These are phyloP conservation scores for Turritopsis dohrnii DNA, from an alignment of 30 jellyfish, hydroid and myxozoan species.

Conservation along the genomic window DNA sequence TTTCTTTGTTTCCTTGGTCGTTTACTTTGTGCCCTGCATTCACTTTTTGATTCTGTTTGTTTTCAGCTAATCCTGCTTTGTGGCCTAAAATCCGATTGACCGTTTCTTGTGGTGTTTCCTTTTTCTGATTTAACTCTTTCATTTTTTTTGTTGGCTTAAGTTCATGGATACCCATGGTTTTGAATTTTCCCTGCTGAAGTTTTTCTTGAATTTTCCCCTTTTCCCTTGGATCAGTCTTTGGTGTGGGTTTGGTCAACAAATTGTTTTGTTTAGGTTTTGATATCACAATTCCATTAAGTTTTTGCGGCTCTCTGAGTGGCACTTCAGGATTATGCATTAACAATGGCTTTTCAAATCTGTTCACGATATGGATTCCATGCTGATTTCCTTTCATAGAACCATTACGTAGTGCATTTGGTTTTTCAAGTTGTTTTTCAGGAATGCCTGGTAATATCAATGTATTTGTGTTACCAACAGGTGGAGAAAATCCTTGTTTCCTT, in stretches of 20 bases:
- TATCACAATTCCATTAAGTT: neutral
- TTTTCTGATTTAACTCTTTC: neutral
- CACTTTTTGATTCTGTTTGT: neutral
- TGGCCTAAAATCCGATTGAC: conserved; percentile 23
- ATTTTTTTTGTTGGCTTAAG: neutral
- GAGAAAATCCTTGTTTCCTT: neutral
- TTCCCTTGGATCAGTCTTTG: conserved; percentile 5
- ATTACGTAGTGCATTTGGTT: neutral
- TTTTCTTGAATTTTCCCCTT: neutral
- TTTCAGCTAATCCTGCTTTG: neutral
- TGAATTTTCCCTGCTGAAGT: neutral
- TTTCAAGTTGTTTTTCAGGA: neutral
- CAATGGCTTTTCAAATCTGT: neutral
- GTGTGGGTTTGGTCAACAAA: neutral
- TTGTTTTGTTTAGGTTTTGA: neutral
- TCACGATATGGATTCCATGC: neutral
- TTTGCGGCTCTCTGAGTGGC: neutral
- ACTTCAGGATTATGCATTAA: neutral
- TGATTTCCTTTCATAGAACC: neutral
- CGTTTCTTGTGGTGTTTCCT: conserved; percentile 25
- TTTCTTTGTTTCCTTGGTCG: neutral
- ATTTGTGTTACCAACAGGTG: neutral
- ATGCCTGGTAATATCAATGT: neutral
- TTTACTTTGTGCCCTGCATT: neutral
- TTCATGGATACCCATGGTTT: neutral